These are phyloP conservation scores for Hemiscyllium ocellatum DNA, from an alignment of 2,113 vertebrate genomes.

Conservation along the genomic window DNA sequence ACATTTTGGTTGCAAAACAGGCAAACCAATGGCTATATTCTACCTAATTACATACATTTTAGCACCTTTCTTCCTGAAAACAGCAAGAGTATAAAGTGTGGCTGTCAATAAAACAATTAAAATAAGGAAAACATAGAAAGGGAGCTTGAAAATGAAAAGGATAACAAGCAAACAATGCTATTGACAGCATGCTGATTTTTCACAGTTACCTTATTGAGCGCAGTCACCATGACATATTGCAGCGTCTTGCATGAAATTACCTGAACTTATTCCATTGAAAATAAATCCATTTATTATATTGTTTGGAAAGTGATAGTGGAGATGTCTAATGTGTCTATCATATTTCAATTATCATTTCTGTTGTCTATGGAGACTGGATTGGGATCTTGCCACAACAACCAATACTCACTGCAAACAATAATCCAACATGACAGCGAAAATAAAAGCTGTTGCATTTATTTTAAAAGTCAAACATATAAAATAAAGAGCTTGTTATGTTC, in stretches of 20 bases:
- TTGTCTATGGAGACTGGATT: not conserved
- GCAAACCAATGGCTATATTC: not conserved
- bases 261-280: not conserved
- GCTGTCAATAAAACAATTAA: not conserved
- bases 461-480: slow-evolving; percentile 8
- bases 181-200: not conserved
- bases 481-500: not conserved
- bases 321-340: not conserved
- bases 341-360: not conserved
- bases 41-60: not conserved
- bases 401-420: not conserved
- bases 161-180: not conserved
- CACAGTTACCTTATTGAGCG: not conserved
- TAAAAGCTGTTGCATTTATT: not conserved
- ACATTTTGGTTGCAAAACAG: not conserved
- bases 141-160: not conserved
- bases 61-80: not conserved
- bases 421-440: not conserved
- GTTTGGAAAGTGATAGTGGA: not conserved
- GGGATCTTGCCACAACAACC: not conserved
- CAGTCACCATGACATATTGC: not conserved
- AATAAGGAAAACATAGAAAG: not conserved
- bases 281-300: not conserved
- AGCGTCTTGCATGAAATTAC: not conserved
- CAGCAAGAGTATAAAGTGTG: not conserved